phyloP scores from a whole-genome alignment of 1,140 invertebrate genomes.

The Nilaparvata lugens region DNA sequence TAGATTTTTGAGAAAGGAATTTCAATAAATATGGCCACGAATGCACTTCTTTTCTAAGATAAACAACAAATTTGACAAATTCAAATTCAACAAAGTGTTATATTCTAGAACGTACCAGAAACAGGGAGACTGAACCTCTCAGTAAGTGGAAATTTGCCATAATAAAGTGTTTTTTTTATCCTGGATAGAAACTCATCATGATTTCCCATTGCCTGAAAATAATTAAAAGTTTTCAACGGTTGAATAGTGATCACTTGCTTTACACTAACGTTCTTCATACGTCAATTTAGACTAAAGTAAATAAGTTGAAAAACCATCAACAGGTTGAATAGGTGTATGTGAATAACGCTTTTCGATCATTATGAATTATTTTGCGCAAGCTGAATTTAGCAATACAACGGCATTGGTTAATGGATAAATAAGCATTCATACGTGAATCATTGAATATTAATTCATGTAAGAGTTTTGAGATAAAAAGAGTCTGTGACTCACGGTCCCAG shows the following conservation, averaged over 20 bases:
- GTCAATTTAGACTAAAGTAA: not conserved
- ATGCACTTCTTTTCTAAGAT: no score
- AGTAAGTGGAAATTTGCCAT: slow-evolving; percentile 59
- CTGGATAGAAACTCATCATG: slow-evolving; percentile 65
- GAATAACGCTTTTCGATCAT: not conserved
- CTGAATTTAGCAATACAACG: not conserved
- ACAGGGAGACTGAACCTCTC: slow-evolving; percentile 67
- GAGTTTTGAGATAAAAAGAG: no score
- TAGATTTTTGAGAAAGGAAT: no score
- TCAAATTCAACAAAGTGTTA: no score
- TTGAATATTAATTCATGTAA: no score
- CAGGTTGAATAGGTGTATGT: not conserved
- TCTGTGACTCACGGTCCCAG: no score
- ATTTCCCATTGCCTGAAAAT: slow-evolving; percentile 49
- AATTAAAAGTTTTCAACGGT: not conserved
- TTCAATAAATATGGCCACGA: no score
- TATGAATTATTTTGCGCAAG: not conserved
- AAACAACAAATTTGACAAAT: no score
- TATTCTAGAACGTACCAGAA: slow-evolving; percentile 50
- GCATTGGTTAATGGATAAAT: not conserved
- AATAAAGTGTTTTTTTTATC: slow-evolving; percentile 78
- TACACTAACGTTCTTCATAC: no score
- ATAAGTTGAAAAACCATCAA: not conserved
- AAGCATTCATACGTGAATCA: no score
- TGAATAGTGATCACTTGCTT: not conserved